Conservation (phyloP, 2,113 vertebrate species). For the Chloroceryle aenea region DNA sequence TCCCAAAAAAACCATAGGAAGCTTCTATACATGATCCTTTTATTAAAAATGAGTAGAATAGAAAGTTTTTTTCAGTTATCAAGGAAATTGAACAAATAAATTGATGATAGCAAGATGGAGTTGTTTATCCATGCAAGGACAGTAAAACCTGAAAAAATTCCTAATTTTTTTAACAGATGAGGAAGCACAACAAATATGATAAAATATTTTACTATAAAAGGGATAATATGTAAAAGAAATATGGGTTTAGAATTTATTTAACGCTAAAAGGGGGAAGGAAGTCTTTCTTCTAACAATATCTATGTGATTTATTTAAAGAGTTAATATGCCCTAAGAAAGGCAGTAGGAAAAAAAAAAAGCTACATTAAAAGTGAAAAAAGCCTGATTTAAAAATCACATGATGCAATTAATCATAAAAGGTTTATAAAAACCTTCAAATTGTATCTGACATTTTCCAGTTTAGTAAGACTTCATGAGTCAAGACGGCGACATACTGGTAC, state of each 20-base stretch:
- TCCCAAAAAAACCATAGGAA: not conserved
- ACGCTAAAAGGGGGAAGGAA: not conserved
- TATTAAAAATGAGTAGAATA: not conserved
- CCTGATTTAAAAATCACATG: not conserved
- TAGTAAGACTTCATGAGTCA: not conserved
- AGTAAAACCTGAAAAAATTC: not conserved
- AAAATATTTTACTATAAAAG: not conserved
- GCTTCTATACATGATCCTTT: not conserved
- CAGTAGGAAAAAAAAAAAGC: not conserved
- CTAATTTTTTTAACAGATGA: not conserved
- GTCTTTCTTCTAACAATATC: not conserved
- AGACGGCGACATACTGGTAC: not conserved
- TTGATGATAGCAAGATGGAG: not conserved
- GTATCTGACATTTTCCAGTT: not conserved
- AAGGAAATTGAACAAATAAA: not conserved
- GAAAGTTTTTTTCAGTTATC: not conserved
- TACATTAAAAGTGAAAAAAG: not conserved
- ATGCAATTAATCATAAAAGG: not conserved
- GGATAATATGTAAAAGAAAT: not conserved
- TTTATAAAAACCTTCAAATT: not conserved
- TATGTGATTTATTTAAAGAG: not conserved
- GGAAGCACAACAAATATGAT: not conserved
- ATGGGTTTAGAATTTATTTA: not conserved
- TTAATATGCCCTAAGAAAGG: not conserved
- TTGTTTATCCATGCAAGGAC: not conserved